These are phyloP conservation scores for Drosophila kohkoa DNA, from an alignment of 1,140 invertebrate species.

Conservation along the genomic window DNA sequence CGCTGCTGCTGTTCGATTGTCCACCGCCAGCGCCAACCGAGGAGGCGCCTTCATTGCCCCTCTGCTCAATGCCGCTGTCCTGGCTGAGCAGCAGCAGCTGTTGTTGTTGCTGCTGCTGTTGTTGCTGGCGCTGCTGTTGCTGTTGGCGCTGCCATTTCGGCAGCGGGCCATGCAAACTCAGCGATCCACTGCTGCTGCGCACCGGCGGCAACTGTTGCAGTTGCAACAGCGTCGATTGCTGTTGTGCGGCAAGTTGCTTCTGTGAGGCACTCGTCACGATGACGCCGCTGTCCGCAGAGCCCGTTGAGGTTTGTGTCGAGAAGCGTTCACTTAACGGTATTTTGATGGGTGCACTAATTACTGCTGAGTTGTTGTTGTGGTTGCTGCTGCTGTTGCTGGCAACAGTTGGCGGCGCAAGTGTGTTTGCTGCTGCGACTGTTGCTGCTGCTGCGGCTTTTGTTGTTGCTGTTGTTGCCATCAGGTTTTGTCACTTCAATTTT, in stretches of 20 bases:
- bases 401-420: conserved; percentile 49
- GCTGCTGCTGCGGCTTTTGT: conserved; percentile 43
- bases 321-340: conserved; percentile 77
- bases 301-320: conserved; percentile 78
- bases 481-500: conserved; percentile 46
- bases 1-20: conserved; percentile 69
- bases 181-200: conserved; percentile 75
- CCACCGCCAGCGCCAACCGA: conserved; percentile 25
- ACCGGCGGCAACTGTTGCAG: conserved; percentile 63
- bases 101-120: conserved; percentile 51
- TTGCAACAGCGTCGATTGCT: conserved; percentile 62
- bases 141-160: conserved; percentile 67
- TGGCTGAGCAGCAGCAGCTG: conserved; percentile 74
- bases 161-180: conserved; percentile 69
- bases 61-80: conserved; percentile 80
- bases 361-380: conserved; percentile 32
- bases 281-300: conserved; percentile 78
- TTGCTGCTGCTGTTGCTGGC: conserved; percentile 25
- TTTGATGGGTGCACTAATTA: conserved; percentile 71
- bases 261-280: conserved; percentile 62
- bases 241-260: conserved; percentile 47
- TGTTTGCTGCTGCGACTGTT: conserved; percentile 42
- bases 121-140: conserved; percentile 57
- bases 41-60: conserved; percentile 26
- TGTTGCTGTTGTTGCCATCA: conserved; percentile 79